Conservation (phyloP, 2,113 vertebrate genomes). For the Saimiri boliviensis region DNA sequence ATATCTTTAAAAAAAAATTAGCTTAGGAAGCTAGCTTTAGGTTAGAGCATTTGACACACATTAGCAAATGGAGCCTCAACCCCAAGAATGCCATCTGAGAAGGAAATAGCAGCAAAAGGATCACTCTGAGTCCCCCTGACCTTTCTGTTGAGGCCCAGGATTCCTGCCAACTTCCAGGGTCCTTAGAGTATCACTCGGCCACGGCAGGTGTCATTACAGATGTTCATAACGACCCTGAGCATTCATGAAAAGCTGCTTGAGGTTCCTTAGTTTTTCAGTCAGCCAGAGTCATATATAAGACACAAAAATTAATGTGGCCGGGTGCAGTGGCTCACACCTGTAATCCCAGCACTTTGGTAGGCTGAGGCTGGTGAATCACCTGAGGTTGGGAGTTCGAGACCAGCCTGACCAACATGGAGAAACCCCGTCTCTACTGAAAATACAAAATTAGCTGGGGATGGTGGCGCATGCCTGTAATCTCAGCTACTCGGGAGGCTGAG, state of each 20-base stretch:
- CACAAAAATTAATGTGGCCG: background rate
- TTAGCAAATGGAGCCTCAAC: background rate
- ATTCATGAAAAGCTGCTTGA: background rate
- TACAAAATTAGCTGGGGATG: too few relatives aligned
- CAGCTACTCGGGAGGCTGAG: too few relatives aligned
- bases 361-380: too few relatives aligned
- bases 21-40: background rate
- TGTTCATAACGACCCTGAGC: rapidly evolving
- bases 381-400: too few relatives aligned
- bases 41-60: background rate
- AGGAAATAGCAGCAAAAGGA: background rate
- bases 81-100: background rate
- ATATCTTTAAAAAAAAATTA: background rate
- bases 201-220: background rate
- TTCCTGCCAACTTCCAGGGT: background rate
- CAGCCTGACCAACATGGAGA: too few relatives aligned
- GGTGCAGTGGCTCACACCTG: too few relatives aligned
- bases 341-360: too few relatives aligned
- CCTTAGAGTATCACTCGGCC: background rate
- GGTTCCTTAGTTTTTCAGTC: background rate
- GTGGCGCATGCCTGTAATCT: too few relatives aligned
- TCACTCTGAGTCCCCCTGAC: background rate
- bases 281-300: background rate
- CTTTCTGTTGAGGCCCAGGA: background rate
- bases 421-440: too few relatives aligned